phyloP scores from a whole-genome alignment of 1,140 invertebrate species.

The Drosophila mauritiana region DNA sequence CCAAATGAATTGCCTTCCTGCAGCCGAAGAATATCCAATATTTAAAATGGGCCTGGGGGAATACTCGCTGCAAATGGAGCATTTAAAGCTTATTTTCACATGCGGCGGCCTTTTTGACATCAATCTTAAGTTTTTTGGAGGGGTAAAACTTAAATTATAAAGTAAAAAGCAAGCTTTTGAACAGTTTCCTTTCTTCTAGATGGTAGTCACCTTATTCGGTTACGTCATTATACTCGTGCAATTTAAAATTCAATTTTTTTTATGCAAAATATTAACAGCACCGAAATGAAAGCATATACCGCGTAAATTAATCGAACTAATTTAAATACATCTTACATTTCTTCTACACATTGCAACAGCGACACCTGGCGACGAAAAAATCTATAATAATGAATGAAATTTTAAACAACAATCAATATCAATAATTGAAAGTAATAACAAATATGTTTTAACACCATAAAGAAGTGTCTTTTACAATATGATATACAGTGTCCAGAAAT shows the following conservation, averaged over 20 bases:
- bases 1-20: constrained; percentile 12
- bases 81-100: constrained; percentile 58
- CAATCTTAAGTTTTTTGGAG: constrained; percentile 61
- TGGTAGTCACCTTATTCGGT: constrained; percentile 53
- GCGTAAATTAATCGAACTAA: neutral
- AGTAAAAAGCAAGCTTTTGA: neutral
- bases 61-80: constrained; percentile 67
- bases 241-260: constrained; percentile 53
- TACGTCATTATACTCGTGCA: constrained; percentile 62
- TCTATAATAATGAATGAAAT: no score
- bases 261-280: neutral
- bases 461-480: no score
- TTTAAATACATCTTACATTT: neutral
- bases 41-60: constrained; percentile 60
- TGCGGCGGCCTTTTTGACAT: constrained; percentile 74
- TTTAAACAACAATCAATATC: no score
- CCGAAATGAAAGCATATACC: neutral
- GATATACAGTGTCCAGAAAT: no score
- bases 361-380: neutral
- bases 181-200: constrained; percentile 12
- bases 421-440: no score
- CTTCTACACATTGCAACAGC: neutral
- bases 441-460: no score
- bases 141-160: constrained; percentile 29
- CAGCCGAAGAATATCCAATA: neutral